Base-by-base conservation (phyloP, 2,797 vertebrate genomes). In the Serranus cabrilla region DNA sequence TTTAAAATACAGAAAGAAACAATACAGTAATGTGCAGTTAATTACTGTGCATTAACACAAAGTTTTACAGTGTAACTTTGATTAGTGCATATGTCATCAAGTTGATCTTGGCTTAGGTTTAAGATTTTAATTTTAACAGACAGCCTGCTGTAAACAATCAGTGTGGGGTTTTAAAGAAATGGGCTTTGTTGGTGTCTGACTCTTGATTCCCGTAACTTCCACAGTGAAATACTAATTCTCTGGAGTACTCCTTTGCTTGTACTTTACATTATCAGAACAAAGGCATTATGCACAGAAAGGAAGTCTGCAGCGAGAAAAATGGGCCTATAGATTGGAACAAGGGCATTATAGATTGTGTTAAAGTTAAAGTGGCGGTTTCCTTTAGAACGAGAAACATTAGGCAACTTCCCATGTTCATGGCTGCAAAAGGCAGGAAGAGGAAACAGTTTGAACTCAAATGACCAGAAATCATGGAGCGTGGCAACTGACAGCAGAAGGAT, bases 341-440 rank as follows among this genome's bases (percentile, higher is more conserved):
- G 61, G 34, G 42, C 18, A 2, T 56, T 69, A 42, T 50, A 47
- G 42, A 27, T 55, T 50, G 23, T 34, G 50, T 56, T 42, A 31
- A 55, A 39, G 40, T 18, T 59, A 7, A 47, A 68, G 68, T 65
- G 75, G 68, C 52, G 55, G 67, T 78, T 78, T 67, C 50, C 62
- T 70, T 76, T 58, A 37, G 34, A 50, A 17, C 34, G 13, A 13
- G 31, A 43, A 42, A 13, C 31, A 16, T 56, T 11, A 20, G 43
- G 56, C 62, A 72, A 61, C 62, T 67, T 72, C 61, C 47, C 39
- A 39, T 34, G 57, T 37, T 49, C 20, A 17, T 62, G 60, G 45
- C 46, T n/a, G 10, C 52, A 57, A 54, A 18, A 7, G 5, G 18
- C 55, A 54, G 27, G 40, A 21, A 66, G 51, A 61, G 64, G 45